Percentiles rank a stretch among this genome's conserved stretches.
phyloP scores from a whole-genome alignment of 92 coral and sea anemone species.

The Anthopleura xanthogrammica region DNA sequence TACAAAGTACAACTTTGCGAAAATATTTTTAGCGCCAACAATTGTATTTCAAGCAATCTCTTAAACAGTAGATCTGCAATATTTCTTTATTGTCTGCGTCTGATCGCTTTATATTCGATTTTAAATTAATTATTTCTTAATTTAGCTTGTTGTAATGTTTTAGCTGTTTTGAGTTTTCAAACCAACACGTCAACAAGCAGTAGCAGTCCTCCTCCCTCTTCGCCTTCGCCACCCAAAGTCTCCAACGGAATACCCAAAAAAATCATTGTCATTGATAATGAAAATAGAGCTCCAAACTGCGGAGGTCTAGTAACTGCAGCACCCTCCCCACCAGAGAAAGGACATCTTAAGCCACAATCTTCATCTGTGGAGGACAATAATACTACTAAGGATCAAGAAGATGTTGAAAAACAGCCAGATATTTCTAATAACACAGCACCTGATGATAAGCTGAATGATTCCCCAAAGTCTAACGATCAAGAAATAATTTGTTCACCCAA shows the following conservation, averaged over 20 bases:
- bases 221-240: neutral
- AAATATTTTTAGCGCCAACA: neutral
- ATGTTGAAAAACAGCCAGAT: neutral
- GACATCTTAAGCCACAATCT: neutral
- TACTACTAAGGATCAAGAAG: neutral
- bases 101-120: neutral
- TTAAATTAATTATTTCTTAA: neutral
- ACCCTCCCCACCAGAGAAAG: slow-evolving; percentile 61
- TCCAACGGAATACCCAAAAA: slow-evolving; percentile 1
- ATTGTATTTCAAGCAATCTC: neutral
- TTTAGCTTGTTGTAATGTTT: neutral
- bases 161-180: slow-evolving; percentile 35
- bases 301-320: slow-evolving; percentile 90
- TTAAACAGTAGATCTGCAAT: neutral
- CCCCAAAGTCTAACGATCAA: neutral
- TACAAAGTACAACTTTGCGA: neutral
- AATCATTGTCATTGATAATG: neutral
- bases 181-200: slow-evolving; percentile 4
- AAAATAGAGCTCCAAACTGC: neutral
- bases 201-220: slow-evolving; percentile 9
- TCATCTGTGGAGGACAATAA: neutral
- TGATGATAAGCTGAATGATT: neutral
- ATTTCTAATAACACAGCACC: neutral
- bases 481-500: neutral
- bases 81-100: neutral